phyloP scores from a whole-genome alignment of 1,140 invertebrate genomes.

The Steinernema feltiae region DNA sequence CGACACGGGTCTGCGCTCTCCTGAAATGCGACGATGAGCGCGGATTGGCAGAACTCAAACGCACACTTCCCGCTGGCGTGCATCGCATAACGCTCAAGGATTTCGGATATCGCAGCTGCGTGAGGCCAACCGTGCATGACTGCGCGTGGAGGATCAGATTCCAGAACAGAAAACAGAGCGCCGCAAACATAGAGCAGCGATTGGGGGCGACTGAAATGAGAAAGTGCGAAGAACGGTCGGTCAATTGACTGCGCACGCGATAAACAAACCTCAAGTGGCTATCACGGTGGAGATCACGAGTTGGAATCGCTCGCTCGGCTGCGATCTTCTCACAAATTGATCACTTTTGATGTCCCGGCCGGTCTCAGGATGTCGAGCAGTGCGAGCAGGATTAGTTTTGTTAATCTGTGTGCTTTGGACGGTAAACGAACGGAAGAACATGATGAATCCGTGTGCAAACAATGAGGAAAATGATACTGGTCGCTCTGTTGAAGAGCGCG shows the following conservation, averaged over 20 bases:
- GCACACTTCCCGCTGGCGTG: neutral
- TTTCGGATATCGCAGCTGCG: too few species aligned
- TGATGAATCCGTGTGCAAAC: neutral
- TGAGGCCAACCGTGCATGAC: neutral
- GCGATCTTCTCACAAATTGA: neutral
- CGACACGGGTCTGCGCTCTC: neutral
- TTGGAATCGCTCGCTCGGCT: neutral
- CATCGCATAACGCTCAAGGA: too few species aligned
- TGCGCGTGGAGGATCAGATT: too few species aligned
- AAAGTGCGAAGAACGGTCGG: neutral
- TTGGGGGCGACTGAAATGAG: neutral
- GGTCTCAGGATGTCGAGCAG: too few species aligned
- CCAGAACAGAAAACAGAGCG: neutral
- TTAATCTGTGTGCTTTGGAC: neutral
- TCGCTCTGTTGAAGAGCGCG: too few species aligned
- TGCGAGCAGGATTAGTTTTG: neutral
- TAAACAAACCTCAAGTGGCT: slow-evolving; percentile 13
- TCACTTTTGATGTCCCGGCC: too few species aligned
- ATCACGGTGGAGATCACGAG: neutral
- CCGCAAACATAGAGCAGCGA: neutral
- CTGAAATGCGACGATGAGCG: too few species aligned
- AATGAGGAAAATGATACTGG: neutral
- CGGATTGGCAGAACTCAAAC: too few species aligned
- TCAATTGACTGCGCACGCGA: neutral
- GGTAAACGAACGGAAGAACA: too few species aligned